Percentiles rank a stretch among this genome's conserved stretches.
These are phyloP conservation scores for Diadema setosum DNA, from an alignment of 35 echinoderm and acorn worm genomes.

Conservation along the genomic window DNA sequence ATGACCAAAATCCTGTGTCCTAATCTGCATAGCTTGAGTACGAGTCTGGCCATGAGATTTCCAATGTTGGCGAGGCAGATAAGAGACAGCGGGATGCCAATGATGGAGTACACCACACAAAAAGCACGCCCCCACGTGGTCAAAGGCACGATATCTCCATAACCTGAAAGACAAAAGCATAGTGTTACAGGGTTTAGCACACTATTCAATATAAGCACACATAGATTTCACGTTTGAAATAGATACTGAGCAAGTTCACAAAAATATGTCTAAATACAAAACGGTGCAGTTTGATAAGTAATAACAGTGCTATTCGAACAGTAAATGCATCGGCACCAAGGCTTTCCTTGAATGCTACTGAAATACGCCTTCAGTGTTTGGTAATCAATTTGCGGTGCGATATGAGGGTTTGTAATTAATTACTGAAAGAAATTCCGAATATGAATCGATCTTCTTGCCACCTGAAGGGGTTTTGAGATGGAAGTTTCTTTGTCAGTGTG, in stretches of 20 bases:
- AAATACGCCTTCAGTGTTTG: too few relatives aligned
- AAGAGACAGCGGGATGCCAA: slow-evolving; percentile 76
- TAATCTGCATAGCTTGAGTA: slow-evolving; percentile 37
- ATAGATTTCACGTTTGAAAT: background rate
- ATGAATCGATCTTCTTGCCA: too few relatives aligned
- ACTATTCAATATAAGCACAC: background rate
- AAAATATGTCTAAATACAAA: background rate
- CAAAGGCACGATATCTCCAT: slow-evolving; percentile 75
- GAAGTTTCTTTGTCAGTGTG: too few relatives aligned
- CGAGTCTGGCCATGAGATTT: slow-evolving; percentile 39
- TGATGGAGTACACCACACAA: slow-evolving; percentile 37
- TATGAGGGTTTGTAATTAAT: too few relatives aligned
- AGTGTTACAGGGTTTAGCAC: background rate
- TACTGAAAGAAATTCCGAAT: too few relatives aligned
- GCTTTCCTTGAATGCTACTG: too few relatives aligned
- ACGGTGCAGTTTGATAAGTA: background rate
- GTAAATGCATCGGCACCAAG: background rate
- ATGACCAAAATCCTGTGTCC: background rate
- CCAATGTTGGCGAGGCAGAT: slow-evolving; percentile 71
- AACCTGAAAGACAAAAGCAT: slow-evolving; percentile 32
- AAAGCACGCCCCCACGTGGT: slow-evolving; percentile 29
- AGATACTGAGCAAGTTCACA: background rate
- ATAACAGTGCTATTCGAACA: background rate
- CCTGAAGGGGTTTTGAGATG: too few relatives aligned
- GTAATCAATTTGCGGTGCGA: too few relatives aligned